Evolutionary conservation across 2,888 invertebrate species (phyloP).

Genomic region (Cantharis flavilabris): DNA sequence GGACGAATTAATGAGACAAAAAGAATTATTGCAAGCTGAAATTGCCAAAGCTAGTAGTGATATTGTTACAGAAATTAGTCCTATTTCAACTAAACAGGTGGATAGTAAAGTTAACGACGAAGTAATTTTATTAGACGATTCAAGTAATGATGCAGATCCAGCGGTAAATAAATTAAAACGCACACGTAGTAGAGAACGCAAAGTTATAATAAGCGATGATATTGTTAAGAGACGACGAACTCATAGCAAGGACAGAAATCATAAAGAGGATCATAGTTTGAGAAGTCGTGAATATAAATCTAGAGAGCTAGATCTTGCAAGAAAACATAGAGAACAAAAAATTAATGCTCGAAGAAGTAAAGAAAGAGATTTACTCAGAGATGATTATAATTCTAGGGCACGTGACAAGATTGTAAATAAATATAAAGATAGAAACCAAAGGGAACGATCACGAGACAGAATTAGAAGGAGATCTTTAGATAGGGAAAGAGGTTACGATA

Average conservation of each 20-base stretch:
- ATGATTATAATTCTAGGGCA: slow-evolving; percentile 48
- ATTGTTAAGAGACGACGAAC: slow-evolving; percentile 23
- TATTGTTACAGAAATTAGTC: slow-evolving; percentile 58
- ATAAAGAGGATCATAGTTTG: slow-evolving; percentile 47
- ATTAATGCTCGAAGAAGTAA: slow-evolving; percentile 8
- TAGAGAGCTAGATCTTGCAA: slow-evolving; percentile 7
- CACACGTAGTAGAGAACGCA: slow-evolving; percentile 52
- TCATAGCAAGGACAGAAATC: slow-evolving; percentile 30
- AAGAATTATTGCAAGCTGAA: slow-evolving; percentile 81
- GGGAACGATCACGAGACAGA: slow-evolving; percentile 48
- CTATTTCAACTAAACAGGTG: slow-evolving; percentile 42
- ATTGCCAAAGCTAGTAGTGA: slow-evolving; percentile 65
- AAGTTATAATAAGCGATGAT: slow-evolving; percentile 48
- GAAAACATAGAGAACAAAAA: slow-evolving; percentile 24
- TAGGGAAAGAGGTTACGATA: slow-evolving; percentile 8
- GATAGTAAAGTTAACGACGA: slow-evolving; percentile 58
- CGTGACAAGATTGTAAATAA: slow-evolving; percentile 35
- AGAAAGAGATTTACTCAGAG: slow-evolving; percentile 37
- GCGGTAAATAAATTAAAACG: slow-evolving; percentile 45
- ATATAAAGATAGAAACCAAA: slow-evolving; percentile 39
- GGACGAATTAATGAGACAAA: slow-evolving; percentile 88
- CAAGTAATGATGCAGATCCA: slow-evolving; percentile 60
- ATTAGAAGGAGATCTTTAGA: slow-evolving; percentile 29
- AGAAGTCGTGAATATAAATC: slow-evolving; percentile 34
- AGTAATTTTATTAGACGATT: slow-evolving; percentile 68